phyloP scores from a whole-genome alignment of 2,113 vertebrate species.

The Cyanoramphus novaezelandiae region DNA sequence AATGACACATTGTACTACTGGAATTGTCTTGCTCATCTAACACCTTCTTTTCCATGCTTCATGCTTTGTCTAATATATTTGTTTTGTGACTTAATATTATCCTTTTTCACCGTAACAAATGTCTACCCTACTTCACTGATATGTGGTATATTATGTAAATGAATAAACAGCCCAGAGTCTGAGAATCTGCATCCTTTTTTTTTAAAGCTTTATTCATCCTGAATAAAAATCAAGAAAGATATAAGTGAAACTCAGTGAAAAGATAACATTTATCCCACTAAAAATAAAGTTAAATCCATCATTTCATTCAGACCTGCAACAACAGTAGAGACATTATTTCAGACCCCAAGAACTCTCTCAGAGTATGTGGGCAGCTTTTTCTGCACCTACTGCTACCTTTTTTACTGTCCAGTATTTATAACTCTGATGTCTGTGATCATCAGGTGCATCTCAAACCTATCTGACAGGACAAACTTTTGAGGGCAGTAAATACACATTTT shows the following conservation, averaged over 20 bases:
- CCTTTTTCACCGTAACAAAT: neutral
- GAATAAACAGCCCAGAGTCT: neutral
- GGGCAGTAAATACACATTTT: neutral
- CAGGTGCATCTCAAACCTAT: neutral
- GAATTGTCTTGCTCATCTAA: neutral
- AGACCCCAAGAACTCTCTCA: neutral
- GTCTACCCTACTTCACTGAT: neutral
- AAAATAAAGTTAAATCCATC: neutral
- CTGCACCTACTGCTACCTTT: neutral
- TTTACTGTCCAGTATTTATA: neutral
- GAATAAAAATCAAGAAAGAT: neutral
- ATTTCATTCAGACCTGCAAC: neutral
- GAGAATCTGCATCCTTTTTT: neutral
- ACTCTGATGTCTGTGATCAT: neutral
- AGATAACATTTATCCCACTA: neutral
- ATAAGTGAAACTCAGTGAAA: neutral
- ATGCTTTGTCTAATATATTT: neutral
- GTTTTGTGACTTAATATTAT: neutral
- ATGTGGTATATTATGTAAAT: neutral
- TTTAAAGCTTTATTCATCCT: neutral
- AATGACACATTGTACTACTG: too few relatives aligned
- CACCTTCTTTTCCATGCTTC: fast-evolving
- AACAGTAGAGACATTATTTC: neutral
- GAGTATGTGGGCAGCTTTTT: neutral
- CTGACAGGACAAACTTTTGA: neutral